Conservation (phyloP, 2,888 invertebrate species). For the Himalopsyche japonica region DNA sequence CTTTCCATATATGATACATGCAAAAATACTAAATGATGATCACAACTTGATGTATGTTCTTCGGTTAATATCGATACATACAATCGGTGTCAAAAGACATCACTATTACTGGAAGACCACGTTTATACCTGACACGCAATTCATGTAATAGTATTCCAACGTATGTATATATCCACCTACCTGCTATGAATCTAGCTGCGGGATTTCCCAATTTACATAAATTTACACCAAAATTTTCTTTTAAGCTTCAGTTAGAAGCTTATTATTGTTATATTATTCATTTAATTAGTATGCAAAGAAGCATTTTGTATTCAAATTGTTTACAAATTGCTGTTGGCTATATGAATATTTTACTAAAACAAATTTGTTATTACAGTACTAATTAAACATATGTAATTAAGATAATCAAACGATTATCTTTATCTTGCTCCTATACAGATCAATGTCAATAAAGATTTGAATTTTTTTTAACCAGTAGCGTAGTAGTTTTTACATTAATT, state of each 20-base stretch:
- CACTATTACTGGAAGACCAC: not conserved
- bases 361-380: not conserved
- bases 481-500: too few species aligned
- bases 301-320: not conserved
- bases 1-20: too few species aligned
- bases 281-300: not conserved
- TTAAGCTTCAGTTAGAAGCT: not conserved
- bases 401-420: too few species aligned
- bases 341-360: not conserved
- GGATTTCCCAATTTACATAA: not conserved
- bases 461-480: too few species aligned
- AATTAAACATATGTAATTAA: too few species aligned
- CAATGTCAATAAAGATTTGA: too few species aligned
- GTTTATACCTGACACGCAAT: not conserved
- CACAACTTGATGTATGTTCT: too few species aligned
- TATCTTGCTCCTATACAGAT: too few species aligned
- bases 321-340: not conserved
- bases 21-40: too few species aligned
- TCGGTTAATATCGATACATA: not conserved
- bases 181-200: not conserved
- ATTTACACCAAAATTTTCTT: not conserved
- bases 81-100: not conserved
- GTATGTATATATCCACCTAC: not conserved
- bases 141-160: not conserved
- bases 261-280: not conserved